Base-by-base conservation (phyloP, 2,113 vertebrate species). In the Tragelaphus scriptus region DNA sequence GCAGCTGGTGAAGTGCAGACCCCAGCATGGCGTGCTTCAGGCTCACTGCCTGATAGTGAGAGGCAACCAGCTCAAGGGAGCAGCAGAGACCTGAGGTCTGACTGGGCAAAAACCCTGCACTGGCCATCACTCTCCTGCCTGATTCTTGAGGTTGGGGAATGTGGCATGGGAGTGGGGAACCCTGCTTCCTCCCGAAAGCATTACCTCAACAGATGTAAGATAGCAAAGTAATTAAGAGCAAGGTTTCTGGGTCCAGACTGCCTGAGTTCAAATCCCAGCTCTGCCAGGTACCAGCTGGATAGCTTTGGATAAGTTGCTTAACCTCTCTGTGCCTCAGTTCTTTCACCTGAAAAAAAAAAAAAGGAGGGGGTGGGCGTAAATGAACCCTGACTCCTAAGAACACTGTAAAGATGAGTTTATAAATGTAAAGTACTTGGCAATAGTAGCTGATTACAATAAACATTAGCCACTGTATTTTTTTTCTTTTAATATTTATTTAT, bases 31-130 rank as follows among this genome's bases (percentile, higher is more conserved):
- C 58, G 71, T 3, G 95, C 98, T 7, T 95, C 98, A 88, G 98
- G 98, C 92, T 98, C 98, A 53, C 98, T 99, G 53, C 97, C 98
- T 88, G 97, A 97, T 21, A 98, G 98, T 97, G 98, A 98, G 47
- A 98, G 94, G 51, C 94, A 99, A 94, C 98, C 96, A 61, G 96
- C 97, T 25, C 96, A 97, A 4, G 97, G 97, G 63, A 97, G 90
- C 80, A 98, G 96, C 89, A 86, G 86, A 79, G 98, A 98, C 65
- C 90, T 89, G 59, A 98, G 98, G 96, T 58, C 96, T 7, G 94
- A 98, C 89, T 55, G 97, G 96, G 95, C 86, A 98, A 98, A 98
- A 98, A 85, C 98, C 97, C 55, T 87, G 80, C 53, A 56, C 17
- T 68, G 2, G 3, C n/a, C 91, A 58, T 82, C n/a, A 23, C 28